Conservation (phyloP, 2,797 vertebrate genomes). For the Okamejei kenojei region DNA sequence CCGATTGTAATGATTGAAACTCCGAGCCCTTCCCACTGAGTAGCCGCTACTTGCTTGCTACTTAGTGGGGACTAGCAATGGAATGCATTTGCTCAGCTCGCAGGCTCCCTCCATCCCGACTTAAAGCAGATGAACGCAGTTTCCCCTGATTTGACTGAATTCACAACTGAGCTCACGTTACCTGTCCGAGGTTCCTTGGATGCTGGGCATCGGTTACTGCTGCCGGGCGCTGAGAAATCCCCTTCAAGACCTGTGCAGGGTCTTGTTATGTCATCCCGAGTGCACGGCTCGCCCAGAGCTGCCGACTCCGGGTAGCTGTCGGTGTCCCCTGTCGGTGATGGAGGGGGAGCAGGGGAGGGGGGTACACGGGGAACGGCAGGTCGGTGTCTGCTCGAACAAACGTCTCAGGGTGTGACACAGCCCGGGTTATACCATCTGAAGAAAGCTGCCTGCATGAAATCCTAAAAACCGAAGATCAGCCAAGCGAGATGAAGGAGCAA, state of each 20-base stretch:
- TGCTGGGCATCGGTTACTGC: neutral
- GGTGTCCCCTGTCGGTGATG: neutral
- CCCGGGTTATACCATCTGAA: conserved; percentile 27
- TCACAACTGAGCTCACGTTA: conserved; percentile 9
- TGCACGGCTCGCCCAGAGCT: neutral
- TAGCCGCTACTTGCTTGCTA: neutral
- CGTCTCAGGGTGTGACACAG: neutral
- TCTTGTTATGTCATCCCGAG: neutral
- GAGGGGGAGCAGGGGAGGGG: neutral
- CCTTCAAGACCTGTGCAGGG: too few species aligned
- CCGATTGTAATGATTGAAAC: too few species aligned
- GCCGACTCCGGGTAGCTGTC: neutral
- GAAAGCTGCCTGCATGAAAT: neutral
- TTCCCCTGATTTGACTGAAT: neutral
- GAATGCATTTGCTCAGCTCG: neutral
- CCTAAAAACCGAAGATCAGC: neutral
- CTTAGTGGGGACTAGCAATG: neutral
- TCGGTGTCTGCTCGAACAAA: neutral
- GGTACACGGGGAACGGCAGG: too few species aligned
- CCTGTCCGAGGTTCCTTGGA: neutral
- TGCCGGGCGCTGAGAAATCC: neutral
- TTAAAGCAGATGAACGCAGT: neutral
- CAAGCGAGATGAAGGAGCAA: neutral
- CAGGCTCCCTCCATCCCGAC: neutral
- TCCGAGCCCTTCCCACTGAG: neutral